Base-by-base conservation (phyloP, 2,113 vertebrate genomes). In the Dicrurus megarhynchus region DNA sequence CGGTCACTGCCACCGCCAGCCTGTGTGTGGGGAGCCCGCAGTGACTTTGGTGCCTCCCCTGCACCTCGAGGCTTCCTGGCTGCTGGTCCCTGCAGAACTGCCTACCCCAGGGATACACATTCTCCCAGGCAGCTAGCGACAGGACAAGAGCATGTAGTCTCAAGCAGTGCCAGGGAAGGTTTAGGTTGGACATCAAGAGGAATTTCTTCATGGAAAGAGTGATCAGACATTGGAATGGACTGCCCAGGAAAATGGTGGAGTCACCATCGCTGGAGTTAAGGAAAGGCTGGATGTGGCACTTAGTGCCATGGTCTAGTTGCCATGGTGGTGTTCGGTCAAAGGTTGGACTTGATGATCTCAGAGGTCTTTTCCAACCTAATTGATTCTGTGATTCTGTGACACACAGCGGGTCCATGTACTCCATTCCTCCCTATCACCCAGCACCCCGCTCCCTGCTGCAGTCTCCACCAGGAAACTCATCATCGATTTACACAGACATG, bases 361-460 rank as follows among this genome's bases (percentile, higher is more conserved):
- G 79, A 76, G 47, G 63, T 69, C 79, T 69, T 63, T 76, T 69
- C 71, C 63, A 56, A 4, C 8, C 32, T 19, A 11, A 47, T 5
- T 61, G 87, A 41, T n/a, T 30, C 69, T 74, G 82, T 55, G 59
- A 55, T 53, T 46, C 57, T 67, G 69, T 15, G 53, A 39, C 46
- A 60, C 61, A 26, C 6, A 0, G 21, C 0, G 0, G 12, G n/a
- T 44, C 70, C 19, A 1, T 0, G 2, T 23, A 3, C 16, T 10
- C 61, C 12, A 2, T 28, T 61, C 35, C 53, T 68, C 33, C 64
- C 64, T 68, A 57, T 52, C 50, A 5, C 83, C 49, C 69, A 3
- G 9, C n/a, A 10, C 32, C 15, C 47, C 4, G 12, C n/a, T 78
- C 42, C 44, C 42, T 15, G 60, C 69, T 4, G 24, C 10, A 3